A percentile compares a stretch with the other conserved stretches of the same genome.
Evolutionary conservation across 2,797 vertebrate genomes (phyloP).

Genomic region (Falco columbarius): DNA sequence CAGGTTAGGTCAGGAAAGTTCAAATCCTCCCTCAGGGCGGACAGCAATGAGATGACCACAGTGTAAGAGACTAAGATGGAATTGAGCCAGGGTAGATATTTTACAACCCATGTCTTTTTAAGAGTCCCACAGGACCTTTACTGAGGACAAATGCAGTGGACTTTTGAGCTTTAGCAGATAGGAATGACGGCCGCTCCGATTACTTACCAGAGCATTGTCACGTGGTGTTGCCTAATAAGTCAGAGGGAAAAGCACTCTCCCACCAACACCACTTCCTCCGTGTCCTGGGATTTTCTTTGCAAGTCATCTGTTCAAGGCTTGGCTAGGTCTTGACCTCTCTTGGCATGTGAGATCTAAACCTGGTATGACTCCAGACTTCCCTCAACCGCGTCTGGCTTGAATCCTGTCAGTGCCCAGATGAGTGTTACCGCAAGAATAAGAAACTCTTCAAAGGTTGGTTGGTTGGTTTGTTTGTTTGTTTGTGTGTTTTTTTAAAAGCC

Average conservation of each 20-base stretch:
- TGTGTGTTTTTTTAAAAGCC: not conserved
- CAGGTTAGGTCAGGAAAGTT: not conserved
- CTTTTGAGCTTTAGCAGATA: not conserved
- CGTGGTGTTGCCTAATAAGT: not conserved
- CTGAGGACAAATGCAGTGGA: not conserved
- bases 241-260: not conserved
- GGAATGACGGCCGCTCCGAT: accelerated
- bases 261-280: not conserved
- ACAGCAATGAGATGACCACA: not conserved
- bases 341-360: constrained; percentile 35
- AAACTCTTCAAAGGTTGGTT: constrained; percentile 19
- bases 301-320: constrained; percentile 10
- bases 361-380: constrained; percentile 41
- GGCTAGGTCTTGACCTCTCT: constrained; percentile 45
- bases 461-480: not conserved
- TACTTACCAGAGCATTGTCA: not conserved
- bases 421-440: constrained; percentile 29
- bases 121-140: not conserved
- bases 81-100: not conserved
- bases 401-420: not conserved
- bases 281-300: constrained; percentile 19
- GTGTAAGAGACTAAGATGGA: not conserved
- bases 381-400: not conserved
- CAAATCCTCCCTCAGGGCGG: not conserved
- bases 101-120: not conserved